Evolutionary conservation across 2,113 vertebrate genomes (phyloP), one percentile per base, ranked within the genome.

Genomic region (Scytalopus superciliaris): DNA sequence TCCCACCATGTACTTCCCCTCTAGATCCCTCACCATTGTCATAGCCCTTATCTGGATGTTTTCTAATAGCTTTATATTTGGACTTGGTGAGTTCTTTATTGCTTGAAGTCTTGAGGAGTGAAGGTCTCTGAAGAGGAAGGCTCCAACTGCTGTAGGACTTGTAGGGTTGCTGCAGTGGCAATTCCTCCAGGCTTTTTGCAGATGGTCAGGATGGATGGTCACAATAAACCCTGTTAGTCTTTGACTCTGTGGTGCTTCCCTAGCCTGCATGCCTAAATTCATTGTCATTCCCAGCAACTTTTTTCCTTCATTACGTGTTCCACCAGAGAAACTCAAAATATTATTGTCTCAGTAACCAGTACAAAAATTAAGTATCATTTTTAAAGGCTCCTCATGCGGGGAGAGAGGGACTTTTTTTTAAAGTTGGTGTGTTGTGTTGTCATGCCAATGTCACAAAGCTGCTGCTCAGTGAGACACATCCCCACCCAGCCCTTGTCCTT

Each of bases 381-480:
- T 45, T 42, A 64, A 49, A 83, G 40, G 14, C 33, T 47, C 8
- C 83, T 89, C 10, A 8, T 1, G 3, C 27, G 28, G n/a, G 50
- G 37, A 57, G 67, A 60, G 23, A 64, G 27, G 17, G 10, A n/a
- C 7, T 22, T 57, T 72, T 66, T 57, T 52, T 63, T 84, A 2
- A 40, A 59, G 49, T 50, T 3, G 0, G 9, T 50, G 55, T 90
- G 53, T 87, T 93, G 8, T 12, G 67, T 80, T 94, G 75, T 86
- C 88, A 74, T 93, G 90, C 83, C 78, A 72, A 0, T 90, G 39
- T 66, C 85, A 86, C 85, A 91, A 31, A 91, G 45, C 68, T 44
- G 62, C 85, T 80, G 67, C 67, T 86, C 2, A 1, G 21, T 75
- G 57, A 88, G 28, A 45, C 2, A 2, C 4, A 3, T 82, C 81